Percentiles rank a stretch among this genome's conserved stretches.
phyloP scores from a whole-genome alignment of 2,797 vertebrate genomes.

The Mormyrops attenuatus region DNA sequence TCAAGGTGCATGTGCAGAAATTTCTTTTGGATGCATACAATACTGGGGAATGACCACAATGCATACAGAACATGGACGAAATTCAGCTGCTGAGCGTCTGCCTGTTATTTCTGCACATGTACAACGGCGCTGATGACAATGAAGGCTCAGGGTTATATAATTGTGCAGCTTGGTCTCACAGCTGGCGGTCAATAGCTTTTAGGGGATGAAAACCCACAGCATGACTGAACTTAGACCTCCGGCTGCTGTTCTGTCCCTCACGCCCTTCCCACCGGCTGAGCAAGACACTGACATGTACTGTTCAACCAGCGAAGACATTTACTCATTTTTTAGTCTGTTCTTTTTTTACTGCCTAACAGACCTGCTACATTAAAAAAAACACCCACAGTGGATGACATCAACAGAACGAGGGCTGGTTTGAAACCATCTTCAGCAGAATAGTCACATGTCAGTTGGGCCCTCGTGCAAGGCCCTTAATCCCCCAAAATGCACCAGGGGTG shows the following conservation, averaged over 20 bases:
- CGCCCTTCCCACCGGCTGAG: neutral
- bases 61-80: neutral
- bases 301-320: neutral
- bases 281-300: neutral
- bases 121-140: neutral
- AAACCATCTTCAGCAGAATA: neutral
- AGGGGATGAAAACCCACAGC: slow-evolving; percentile 1
- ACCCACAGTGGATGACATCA: neutral
- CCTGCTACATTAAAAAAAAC: neutral
- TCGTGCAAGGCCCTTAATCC: neutral
- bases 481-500: neutral
- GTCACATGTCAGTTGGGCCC: neutral
- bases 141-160: slow-evolving; percentile 20
- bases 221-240: slow-evolving; percentile 19
- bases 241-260: neutral
- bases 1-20: neutral
- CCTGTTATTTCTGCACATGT: neutral
- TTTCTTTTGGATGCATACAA: neutral
- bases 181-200: slow-evolving; percentile 20
- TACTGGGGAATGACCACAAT: neutral
- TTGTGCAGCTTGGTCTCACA: slow-evolving; percentile 29
- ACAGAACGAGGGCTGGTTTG: neutral
- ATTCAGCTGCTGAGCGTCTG: neutral
- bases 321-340: neutral
- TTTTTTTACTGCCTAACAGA: neutral